phyloP scores from a whole-genome alignment of 2,113 vertebrate genomes.

The Gavialis gangeticus region DNA sequence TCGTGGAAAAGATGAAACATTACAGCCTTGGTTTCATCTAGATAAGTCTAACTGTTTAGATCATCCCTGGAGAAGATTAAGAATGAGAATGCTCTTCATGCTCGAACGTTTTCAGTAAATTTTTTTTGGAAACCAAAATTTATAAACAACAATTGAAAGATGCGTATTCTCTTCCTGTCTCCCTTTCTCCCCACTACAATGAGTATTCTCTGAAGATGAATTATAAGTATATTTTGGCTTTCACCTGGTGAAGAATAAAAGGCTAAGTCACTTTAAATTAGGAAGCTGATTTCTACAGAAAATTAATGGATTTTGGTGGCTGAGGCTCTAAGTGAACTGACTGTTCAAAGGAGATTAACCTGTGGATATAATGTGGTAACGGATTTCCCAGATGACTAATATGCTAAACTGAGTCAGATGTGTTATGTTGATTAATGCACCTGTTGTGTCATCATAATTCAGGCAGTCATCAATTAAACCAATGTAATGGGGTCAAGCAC shows the following conservation, averaged over 20 bases:
- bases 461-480: slow-evolving; percentile 3
- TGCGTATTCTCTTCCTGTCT: not conserved
- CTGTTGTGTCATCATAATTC: slow-evolving; percentile 33
- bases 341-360: slow-evolving; percentile 55
- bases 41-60: not conserved
- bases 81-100: not conserved
- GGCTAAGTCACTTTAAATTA: slow-evolving; percentile 2
- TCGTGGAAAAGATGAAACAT: not conserved
- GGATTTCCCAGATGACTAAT: slow-evolving; percentile 47
- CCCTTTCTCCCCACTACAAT: not conserved
- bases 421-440: slow-evolving; percentile 31
- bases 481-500: slow-evolving; percentile 16
- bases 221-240: slow-evolving; percentile 4
- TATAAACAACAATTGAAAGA: not conserved
- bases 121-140: not conserved
- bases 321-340: slow-evolving; percentile 14
- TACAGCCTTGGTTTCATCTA: not conserved
- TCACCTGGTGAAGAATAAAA: not conserved
- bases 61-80: not conserved
- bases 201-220: not conserved
- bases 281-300: slow-evolving; percentile 32
- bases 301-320: slow-evolving; percentile 29
- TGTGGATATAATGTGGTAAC: slow-evolving; percentile 38
- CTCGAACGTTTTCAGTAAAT: not conserved
- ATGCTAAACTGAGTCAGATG: slow-evolving; percentile 41